A percentile compares a stretch with the other conserved stretches of the same genome.
These are phyloP conservation scores for Hemicentrotus pulcherrimus DNA, from an alignment of 35 echinoderm and acorn worm genomes.

Conservation along the genomic window DNA sequence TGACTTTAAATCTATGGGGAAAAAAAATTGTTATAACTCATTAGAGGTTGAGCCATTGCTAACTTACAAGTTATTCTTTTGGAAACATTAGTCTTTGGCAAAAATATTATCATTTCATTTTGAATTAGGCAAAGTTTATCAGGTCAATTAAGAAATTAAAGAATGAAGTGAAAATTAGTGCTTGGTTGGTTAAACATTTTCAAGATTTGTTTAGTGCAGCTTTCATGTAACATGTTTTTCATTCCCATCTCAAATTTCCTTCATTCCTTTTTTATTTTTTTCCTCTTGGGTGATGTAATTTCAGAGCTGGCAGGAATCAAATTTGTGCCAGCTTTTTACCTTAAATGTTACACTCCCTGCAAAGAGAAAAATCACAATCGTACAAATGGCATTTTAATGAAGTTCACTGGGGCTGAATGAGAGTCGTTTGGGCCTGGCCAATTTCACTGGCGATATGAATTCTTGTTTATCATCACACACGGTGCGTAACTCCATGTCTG, in stretches of 20 bases:
- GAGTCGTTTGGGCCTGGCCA: neutral
- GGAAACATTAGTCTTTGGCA: too few relatives aligned
- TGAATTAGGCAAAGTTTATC: neutral
- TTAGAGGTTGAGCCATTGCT: too few relatives aligned
- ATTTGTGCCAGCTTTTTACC: neutral
- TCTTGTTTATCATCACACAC: slow-evolving; percentile 18
- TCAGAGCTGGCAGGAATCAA: slow-evolving; percentile 9
- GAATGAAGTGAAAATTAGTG: neutral
- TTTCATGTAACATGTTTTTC: neutral
- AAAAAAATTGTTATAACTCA: too few relatives aligned
- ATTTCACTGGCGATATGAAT: neutral
- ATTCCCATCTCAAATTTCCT: neutral
- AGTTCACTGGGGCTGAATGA: neutral
- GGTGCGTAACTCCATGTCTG: slow-evolving; percentile 15
- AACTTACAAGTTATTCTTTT: too few relatives aligned
- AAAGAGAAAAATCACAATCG: neutral
- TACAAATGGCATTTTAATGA: slow-evolving; percentile 13
- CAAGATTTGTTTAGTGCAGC: neutral
- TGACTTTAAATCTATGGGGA: too few relatives aligned
- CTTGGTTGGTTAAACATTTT: neutral
- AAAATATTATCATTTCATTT: too few relatives aligned
- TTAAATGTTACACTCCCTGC: neutral
- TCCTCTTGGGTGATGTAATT: neutral
- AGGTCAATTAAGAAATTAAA: neutral
- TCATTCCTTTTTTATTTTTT: neutral